A percentile compares a stretch with the other conserved stretches of the same genome.
These are phyloP conservation scores for Megalonaias nervosa DNA, from an alignment of 1,140 invertebrate species.

Conservation along the genomic window DNA sequence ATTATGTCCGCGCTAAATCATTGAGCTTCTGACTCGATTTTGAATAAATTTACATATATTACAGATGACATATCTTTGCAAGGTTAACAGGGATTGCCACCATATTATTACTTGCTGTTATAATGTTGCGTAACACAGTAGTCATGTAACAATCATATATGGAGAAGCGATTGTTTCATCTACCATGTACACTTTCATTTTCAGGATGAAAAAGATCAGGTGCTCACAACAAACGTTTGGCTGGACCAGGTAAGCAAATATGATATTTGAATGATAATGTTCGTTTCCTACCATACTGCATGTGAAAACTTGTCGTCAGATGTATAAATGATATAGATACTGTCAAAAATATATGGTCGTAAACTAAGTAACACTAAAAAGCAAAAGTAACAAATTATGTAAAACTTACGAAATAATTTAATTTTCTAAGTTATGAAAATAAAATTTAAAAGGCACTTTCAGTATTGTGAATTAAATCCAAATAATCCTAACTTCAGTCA, in stretches of 20 bases:
- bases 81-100: not conserved
- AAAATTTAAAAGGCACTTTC: too few relatives aligned
- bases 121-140: not conserved
- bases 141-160: not conserved
- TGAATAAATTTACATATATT: too few relatives aligned
- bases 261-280: not conserved
- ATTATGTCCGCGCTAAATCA: too few relatives aligned
- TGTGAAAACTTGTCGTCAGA: not conserved
- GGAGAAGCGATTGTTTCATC: not conserved
- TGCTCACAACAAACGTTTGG: constrained; percentile 77
- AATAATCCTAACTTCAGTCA: too few relatives aligned
- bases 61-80: not conserved
- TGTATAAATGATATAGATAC: not conserved
- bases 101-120: not conserved
- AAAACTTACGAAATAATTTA: too few relatives aligned
- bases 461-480: too few relatives aligned
- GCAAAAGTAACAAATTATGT: too few relatives aligned
- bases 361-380: too few relatives aligned
- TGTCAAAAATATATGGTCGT: too few relatives aligned
- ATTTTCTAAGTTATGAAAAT: too few relatives aligned
- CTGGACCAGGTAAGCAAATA: constrained; percentile 71
- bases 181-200: constrained; percentile 16
- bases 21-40: too few relatives aligned
- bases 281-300: not conserved
- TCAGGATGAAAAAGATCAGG: constrained; percentile 79